phyloP scores from a whole-genome alignment of 30 jellyfish, hydroid and myxozoan genomes.

The Mastigias papua region DNA sequence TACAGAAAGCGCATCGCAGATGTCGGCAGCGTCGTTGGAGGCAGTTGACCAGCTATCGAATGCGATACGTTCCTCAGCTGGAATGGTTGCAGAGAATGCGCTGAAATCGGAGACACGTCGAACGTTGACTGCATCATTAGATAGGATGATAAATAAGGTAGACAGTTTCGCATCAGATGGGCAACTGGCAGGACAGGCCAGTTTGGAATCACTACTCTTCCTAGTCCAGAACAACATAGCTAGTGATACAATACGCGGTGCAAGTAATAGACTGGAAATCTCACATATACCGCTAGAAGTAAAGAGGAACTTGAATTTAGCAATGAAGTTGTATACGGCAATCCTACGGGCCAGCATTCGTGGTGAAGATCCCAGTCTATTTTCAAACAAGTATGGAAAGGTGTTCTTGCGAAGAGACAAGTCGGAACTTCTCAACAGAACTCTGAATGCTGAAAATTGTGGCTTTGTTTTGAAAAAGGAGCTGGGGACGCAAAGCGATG shows the following conservation, averaged over 20 bases:
- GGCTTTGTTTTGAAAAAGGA: constrained; percentile 13
- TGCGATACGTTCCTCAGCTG: constrained; percentile 35
- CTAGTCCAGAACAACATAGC: constrained; percentile 65
- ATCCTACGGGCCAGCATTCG: constrained; percentile 50
- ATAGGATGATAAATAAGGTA: constrained; percentile 31
- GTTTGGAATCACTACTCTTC: constrained; percentile 37
- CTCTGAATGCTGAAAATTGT: constrained; percentile 52
- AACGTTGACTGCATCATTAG: constrained; percentile 39
- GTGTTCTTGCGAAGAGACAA: constrained; percentile 35
- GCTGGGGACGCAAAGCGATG: constrained; percentile 17
- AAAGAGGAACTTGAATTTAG: constrained; percentile 33
- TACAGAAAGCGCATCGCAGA: constrained; percentile 56
- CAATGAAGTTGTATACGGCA: constrained; percentile 51
- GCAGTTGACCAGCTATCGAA: constrained; percentile 67
- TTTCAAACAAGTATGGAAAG: constrained; percentile 37
- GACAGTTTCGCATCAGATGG: constrained; percentile 52
- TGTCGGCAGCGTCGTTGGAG: constrained; percentile 72
- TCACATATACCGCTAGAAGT: background rate
- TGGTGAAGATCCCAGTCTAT: constrained; percentile 53
- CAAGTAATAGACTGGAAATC: constrained; percentile 14
- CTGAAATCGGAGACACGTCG: constrained; percentile 24
- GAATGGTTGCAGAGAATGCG: constrained; percentile 31
- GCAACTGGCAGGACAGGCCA: constrained; percentile 33
- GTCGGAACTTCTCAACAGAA: background rate
- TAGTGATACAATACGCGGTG: background rate